Base-by-base conservation (phyloP, 2,888 invertebrate genomes). In the Athrips mouffetella region DNA sequence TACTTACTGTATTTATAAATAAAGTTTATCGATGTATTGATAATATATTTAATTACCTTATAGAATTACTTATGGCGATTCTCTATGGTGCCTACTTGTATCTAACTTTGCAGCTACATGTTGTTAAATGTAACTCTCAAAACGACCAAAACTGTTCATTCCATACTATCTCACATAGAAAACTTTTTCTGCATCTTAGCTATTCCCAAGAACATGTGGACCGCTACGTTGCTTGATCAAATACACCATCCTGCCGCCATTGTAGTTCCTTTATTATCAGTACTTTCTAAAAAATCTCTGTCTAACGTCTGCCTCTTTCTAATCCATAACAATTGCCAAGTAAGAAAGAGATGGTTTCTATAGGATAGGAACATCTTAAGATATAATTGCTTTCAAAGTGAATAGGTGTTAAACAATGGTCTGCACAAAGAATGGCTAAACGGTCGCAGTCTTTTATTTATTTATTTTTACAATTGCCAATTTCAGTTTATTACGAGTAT, bases 181-280 rank as follows among this genome's bases (percentile, higher is more conserved):
- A 73, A 67, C 63, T 68, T 85, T 88, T 86, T 88, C 83, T 83
- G 87, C 87, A 86, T 80, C 74, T 72, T 76, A 78, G 83, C 80
- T 67, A 81, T 87, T 86, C 85, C 80, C 82, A 78, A 78, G 84
- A 88, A 82, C 86, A 87, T 85, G 80, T 86, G 87, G 80, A 82
- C 79, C 81, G 85, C 86, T 85, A 83, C 81, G 84, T 81, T 76
- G 81, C 79, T 82, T 84, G 87, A 82, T 86, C 84, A 87, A 86
- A 87, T 79, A 86, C 81, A 81, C 84, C 82, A 83, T 86, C 82
- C 84, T 82, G 80, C 78, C 77, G 74, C 74, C 78, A 85, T 83
- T 88, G 85, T 85, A 82, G 74, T 80, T 77, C 77, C 73, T 78
- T 40, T 51, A 51, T 78, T 81, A 84, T 80, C 80, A 79, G 78